A percentile compares a stretch with the other conserved stretches of the same genome.
Conservation (phyloP, 2,888 invertebrate genomes). For the Oligia strigilis region DNA sequence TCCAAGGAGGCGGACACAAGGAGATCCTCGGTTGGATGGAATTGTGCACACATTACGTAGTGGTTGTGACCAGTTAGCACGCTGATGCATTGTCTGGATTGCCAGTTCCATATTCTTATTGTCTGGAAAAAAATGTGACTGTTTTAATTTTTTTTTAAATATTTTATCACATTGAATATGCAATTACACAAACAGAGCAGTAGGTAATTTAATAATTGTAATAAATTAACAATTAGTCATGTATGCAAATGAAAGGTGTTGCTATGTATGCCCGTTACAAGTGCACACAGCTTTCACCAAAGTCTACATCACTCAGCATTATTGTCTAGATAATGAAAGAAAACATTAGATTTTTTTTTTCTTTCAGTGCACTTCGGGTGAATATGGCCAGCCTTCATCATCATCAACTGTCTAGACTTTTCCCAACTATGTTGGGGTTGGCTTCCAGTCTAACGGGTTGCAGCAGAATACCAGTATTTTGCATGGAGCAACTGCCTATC, state of each 20-base stretch:
- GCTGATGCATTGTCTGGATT: constrained; percentile 98
- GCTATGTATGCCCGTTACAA: neutral
- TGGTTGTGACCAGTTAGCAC: constrained; percentile 99
- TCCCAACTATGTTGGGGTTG: no score
- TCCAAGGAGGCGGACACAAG: constrained; percentile 99
- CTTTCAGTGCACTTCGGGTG: neutral
- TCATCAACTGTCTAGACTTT: no score
- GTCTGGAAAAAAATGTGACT: constrained; percentile 89
- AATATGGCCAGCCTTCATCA: neutral
- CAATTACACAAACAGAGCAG: neutral
- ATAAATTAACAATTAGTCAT: neutral
- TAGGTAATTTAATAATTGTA: neutral
- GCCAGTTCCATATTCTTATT: constrained; percentile 99
- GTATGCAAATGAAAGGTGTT: neutral
- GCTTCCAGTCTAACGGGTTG: no score
- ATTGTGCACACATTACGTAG: constrained; percentile 99
- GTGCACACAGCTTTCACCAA: neutral
- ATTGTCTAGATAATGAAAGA: neutral
- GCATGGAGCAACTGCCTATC: no score
- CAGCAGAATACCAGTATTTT: no score
- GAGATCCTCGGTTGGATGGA: constrained; percentile 98
- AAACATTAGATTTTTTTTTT: neutral
- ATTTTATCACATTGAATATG: neutral
- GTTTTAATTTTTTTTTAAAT: neutral
- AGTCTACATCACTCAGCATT: neutral